Base-by-base conservation (phyloP, 2,113 vertebrate genomes). In the Macheiramphus alcinus region DNA sequence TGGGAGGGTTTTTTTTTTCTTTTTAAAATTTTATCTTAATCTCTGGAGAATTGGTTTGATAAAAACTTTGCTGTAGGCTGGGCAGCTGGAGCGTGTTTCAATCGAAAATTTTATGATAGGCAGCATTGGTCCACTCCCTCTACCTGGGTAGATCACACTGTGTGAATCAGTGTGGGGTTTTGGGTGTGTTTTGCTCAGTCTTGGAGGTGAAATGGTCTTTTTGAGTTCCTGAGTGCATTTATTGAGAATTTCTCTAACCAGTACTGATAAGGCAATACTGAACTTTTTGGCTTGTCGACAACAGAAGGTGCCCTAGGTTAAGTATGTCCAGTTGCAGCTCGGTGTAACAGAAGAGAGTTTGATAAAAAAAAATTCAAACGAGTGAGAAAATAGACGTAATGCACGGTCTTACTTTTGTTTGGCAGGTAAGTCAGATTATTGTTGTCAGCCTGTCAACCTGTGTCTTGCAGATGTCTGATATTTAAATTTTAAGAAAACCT, bases 21-120 rank as follows among this genome's bases (percentile, higher is more conserved):
- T 95, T 93, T 89, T 52, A 63, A 85, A 93, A 42, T 72, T 90
- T 89, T 93, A 94, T 95, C 94, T 82, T 91, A 67, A 72, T 66
- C 73, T 82, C 71, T 53, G 62, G 22, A 70, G 81, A 80, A 90
- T 42, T 73, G 74, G 78, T 53, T 85, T 96, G 96, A 88, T 94
- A 96, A 94, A 91, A 95, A 29, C 66, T 72, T 91, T 36, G 61
- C 65, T 89, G 71, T 85, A 93, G 93, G 81, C 78, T 6, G 3
- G 59, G 86, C 75, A 88, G 31, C 62, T 36, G 13, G 42, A 55
- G 34, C 1, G 1, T 19, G 52, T 76, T 83, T 61, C 71, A 32
- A 1, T 11, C 40, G 38, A 29, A 71, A 75, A 52, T 13, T 32
- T 9, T n/a, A 31, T 1, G 38, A 42, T 25, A 38, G 67, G 68